Base-by-base conservation (phyloP, 92 coral and sea anemone species). In the Paragorgia papillata region DNA sequence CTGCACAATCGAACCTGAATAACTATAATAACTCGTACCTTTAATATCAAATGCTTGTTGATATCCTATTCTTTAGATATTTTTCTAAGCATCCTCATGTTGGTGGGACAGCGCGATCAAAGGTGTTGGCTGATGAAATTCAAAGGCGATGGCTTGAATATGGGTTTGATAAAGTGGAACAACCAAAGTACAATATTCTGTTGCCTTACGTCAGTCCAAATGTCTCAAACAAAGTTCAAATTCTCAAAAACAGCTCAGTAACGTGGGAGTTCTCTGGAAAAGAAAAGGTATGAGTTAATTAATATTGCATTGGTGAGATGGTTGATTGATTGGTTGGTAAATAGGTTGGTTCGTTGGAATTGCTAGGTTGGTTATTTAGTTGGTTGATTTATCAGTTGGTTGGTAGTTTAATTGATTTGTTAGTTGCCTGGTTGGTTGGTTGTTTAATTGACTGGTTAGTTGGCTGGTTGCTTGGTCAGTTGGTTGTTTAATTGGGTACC, bases 151-250 rank as follows among this genome's bases (percentile, higher is more conserved):
- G 90, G 96, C 69, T 69, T 43, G 76, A 86, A 3, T 83, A 90
- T 79, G 96, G 92, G 2, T 92, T 92, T 46, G 91, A 92, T 63
- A 65, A 88, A 73, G 96, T 92, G 46, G 97, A 92, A 49, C 82
- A 79, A 90, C 96, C 96, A 7, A 85, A 84, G 58, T 92, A 92
- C 82, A 62, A 84, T 53, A 96, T 89, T 44, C 59, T 88, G 58
- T 65, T 92, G 73, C 91, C 97, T 32, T 78, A 76, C 34, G 96
- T 92, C 3, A 79, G 90, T 57, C 83, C 85, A 59, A 70, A 66
- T 60, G 86, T 87, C 15, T 88, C 87, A 0, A 89, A 89, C 62
- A 62, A 65, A 50, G 91, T 87, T 0, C 82, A 83, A 9, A 79
- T 89, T 10, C 49, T 40, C 10, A 66, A 67, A 29, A 83, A 80